Percentiles rank a stretch among this genome's conserved stretches.
phyloP scores from a whole-genome alignment of 2,113 vertebrate species.

The Tinamus guttatus region DNA sequence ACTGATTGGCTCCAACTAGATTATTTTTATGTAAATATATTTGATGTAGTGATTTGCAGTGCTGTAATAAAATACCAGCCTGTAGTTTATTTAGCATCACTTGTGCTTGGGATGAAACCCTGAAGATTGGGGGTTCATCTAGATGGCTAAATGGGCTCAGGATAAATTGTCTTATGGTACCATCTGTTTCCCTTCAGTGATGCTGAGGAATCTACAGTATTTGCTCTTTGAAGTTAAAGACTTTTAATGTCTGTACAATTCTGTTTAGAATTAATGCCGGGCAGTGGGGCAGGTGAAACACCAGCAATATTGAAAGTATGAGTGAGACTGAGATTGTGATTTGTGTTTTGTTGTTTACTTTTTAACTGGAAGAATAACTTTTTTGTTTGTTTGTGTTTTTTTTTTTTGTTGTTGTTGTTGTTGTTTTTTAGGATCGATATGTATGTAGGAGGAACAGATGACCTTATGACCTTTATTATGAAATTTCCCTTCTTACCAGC shows the following conservation, averaged over 20 bases:
- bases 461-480: conserved; percentile 84
- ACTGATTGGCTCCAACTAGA: neutral
- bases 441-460: conserved; percentile 84
- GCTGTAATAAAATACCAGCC: neutral
- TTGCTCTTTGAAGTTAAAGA: neutral
- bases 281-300: neutral
- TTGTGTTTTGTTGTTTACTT: neutral
- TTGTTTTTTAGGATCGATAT: conserved; percentile 84
- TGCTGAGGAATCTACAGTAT: neutral
- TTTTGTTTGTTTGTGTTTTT: neutral
- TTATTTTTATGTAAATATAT: neutral
- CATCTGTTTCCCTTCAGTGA: neutral
- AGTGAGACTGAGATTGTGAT: neutral
- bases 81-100: neutral
- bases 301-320: neutral
- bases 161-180: neutral
- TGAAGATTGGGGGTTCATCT: neutral
- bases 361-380: neutral
- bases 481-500: conserved; percentile 70
- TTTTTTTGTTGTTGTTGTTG: neutral
- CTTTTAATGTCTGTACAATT: neutral
- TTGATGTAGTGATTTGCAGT: neutral
- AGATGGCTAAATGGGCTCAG: neutral
- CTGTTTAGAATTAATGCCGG: neutral
- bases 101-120: neutral